Evolutionary conservation across 2,888 invertebrate genomes (phyloP).

Genomic region (Notodonta dromedarius): DNA sequence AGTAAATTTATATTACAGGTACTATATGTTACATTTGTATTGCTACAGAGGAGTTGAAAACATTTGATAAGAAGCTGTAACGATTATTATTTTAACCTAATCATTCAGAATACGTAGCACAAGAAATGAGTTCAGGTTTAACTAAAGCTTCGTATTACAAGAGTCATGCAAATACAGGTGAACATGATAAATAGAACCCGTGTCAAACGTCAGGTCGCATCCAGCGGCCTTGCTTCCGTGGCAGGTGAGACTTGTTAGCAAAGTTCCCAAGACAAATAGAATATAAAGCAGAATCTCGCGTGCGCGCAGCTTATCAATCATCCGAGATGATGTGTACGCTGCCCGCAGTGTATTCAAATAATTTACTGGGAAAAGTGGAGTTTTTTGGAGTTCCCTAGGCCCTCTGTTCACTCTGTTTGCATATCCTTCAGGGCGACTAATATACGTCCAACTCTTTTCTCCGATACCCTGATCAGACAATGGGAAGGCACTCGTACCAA

Average conservation of each 20-base stretch:
- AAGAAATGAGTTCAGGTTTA: not conserved
- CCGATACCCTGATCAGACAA: no score
- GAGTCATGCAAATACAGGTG: conserved; percentile 2
- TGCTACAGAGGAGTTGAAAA: no score
- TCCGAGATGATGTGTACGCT: conserved; percentile 49
- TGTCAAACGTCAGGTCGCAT: conserved; percentile 9
- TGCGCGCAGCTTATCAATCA: conserved; percentile 64
- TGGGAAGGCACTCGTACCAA: no score
- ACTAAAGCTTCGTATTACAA: not conserved
- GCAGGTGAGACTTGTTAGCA: conserved; percentile 37
- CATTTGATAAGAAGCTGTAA: no score
- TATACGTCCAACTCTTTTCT: no score
- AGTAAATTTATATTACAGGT: no score
- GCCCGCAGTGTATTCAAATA: conserved; percentile 38
- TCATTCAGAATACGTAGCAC: not conserved
- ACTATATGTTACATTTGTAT: no score
- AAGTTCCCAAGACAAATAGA: conserved; percentile 65
- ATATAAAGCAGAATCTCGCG: conserved; percentile 63
- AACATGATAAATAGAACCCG: conserved; percentile 10
- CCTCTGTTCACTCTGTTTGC: not conserved
- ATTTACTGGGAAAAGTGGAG: conserved; percentile 10
- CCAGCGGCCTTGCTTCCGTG: conserved; percentile 18
- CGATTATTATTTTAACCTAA: not conserved
- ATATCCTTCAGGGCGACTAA: no score
- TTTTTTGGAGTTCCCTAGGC: conserved; percentile 7